These are phyloP conservation scores for Ormyrus thymus DNA, from an alignment of 2,888 invertebrate genomes.

Conservation along the genomic window DNA sequence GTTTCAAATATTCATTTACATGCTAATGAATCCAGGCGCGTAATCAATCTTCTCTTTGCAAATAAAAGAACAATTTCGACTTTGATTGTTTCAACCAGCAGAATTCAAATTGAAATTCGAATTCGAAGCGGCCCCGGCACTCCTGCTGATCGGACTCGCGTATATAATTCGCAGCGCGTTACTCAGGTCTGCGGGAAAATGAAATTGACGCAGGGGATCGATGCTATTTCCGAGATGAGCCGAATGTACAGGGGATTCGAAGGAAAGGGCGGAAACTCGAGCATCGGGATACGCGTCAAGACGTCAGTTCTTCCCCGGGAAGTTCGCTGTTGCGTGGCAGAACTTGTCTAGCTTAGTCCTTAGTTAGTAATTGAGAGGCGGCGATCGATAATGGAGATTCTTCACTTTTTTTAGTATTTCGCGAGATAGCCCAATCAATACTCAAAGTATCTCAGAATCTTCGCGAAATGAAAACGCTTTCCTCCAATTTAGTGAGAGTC, in stretches of 20 bases:
- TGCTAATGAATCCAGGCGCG: no score
- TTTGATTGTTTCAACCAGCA: no score
- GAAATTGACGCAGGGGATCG: constrained; percentile 18
- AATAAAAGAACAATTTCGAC: no score
- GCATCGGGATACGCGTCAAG: constrained; percentile 32
- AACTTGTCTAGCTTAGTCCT: constrained; percentile 38
- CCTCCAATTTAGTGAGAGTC: no score
- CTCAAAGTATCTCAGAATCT: no score
- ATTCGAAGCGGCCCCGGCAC: not conserved
- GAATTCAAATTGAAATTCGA: no score
- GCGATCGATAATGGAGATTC: not conserved
- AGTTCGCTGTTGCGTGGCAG: not conserved
- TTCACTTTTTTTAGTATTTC: no score
- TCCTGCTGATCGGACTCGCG: not conserved
- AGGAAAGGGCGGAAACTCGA: not conserved
- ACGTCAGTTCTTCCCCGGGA: constrained; percentile 27
- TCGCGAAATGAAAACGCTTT: no score
- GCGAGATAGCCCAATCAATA: no score
- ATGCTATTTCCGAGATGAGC: not conserved
- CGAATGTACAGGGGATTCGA: not conserved
- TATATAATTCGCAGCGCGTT: not conserved
- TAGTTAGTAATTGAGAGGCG: constrained; percentile 64
- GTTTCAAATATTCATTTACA: no score
- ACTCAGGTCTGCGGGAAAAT: not conserved
- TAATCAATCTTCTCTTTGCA: no score